phyloP scores from a whole-genome alignment of 2,113 vertebrate genomes.

The Bungarus multicinctus region DNA sequence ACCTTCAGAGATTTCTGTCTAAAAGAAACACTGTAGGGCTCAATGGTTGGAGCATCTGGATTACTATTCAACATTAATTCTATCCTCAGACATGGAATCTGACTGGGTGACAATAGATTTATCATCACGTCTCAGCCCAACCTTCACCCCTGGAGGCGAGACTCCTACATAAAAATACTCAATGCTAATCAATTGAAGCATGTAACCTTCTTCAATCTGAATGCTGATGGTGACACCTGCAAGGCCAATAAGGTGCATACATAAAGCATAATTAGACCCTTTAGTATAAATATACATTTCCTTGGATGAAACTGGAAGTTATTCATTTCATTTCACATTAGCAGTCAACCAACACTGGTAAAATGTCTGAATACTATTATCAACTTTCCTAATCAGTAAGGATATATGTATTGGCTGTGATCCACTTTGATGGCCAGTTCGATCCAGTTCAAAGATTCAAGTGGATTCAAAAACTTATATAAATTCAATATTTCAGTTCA shows the following conservation, averaged over 20 bases:
- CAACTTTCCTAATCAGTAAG: not conserved
- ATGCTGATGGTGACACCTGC: not conserved
- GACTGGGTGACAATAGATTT: not conserved
- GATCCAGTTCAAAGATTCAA: not conserved
- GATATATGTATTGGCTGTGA: not conserved
- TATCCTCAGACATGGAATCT: not conserved
- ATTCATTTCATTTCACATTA: not conserved
- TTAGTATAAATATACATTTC: not conserved
- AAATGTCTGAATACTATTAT: not conserved
- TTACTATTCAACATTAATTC: not conserved
- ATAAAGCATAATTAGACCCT: not conserved
- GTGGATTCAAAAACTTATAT: not conserved
- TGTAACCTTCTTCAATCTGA: not conserved
- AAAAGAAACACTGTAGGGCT: not conserved
- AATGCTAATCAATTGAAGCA: not conserved
- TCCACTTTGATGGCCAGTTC: not conserved
- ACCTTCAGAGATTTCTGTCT: not conserved
- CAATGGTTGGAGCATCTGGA: not conserved
- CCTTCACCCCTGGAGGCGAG: not conserved
- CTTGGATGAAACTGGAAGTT: not conserved
- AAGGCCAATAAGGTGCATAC: not conserved
- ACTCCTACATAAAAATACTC: not conserved
- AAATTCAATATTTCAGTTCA: not conserved
- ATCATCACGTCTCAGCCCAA: not conserved
- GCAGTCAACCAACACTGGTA: not conserved